A percentile compares a stretch with the other conserved stretches of the same genome.
phyloP scores from a whole-genome alignment of 2,113 vertebrate genomes.

The Phyllopteryx taeniolatus region DNA sequence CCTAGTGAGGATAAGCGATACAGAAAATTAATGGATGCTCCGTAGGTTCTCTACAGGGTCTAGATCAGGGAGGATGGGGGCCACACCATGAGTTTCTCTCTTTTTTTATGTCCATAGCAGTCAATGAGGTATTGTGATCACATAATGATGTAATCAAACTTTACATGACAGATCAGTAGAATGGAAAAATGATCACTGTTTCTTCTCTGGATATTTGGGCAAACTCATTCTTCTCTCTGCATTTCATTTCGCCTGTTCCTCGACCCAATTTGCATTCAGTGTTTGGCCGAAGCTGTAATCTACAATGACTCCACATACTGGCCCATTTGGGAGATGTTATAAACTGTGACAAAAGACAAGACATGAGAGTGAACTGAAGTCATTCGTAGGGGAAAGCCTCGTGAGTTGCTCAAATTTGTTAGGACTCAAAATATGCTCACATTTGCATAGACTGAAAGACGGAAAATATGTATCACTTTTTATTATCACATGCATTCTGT shows the following conservation, averaged over 20 bases:
- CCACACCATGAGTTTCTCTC: too few species aligned
- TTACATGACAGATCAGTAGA: background rate
- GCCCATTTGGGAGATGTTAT: constrained; percentile 65
- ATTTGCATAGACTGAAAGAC: background rate
- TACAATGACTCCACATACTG: constrained; percentile 64
- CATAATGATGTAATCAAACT: too few species aligned
- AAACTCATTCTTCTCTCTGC: constrained; percentile 8
- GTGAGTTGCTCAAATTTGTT: constrained; percentile 51
- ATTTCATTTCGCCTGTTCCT: constrained; percentile 46
- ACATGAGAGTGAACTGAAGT: constrained; percentile 53
- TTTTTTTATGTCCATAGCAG: too few species aligned
- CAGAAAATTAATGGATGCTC: too few species aligned
- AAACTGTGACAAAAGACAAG: constrained; percentile 66
- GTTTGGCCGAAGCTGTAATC: constrained; percentile 64
- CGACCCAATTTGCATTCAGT: constrained; percentile 59
- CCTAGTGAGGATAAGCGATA: too few species aligned
- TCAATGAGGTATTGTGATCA: too few species aligned
- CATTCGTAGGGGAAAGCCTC: constrained; percentile 48
- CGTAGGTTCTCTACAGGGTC: too few species aligned
- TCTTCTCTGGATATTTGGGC: constrained; percentile 16
- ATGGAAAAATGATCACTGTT: background rate
- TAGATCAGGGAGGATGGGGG: too few species aligned
- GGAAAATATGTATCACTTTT: background rate
- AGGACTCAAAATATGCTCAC: constrained; percentile 32
- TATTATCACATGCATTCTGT: background rate